A percentile compares a stretch with the other conserved stretches of the same genome.
These are phyloP conservation scores for Sebastes iracundus DNA, from an alignment of 2,797 vertebrate genomes.

Conservation along the genomic window DNA sequence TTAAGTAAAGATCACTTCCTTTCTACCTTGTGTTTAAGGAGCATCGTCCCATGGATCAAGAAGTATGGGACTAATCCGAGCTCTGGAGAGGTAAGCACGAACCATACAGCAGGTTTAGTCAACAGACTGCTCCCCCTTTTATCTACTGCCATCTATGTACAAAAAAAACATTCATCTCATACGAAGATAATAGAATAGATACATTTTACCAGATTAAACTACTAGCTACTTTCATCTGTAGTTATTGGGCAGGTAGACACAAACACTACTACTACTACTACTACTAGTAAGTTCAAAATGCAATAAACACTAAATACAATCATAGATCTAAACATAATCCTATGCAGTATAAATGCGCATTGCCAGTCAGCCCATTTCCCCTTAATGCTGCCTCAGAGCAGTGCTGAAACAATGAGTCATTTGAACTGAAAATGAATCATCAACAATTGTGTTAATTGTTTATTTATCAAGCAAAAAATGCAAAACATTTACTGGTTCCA, in stretches of 20 bases:
- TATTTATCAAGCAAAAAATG: not conserved
- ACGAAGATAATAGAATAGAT: not conserved
- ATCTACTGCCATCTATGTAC: not conserved
- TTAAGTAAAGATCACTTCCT: not conserved
- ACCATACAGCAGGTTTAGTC: not conserved
- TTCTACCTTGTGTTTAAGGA: conserved; percentile 77
- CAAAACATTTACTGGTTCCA: not conserved
- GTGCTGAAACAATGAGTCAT: not conserved
- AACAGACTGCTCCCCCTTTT: not conserved
- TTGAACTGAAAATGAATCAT: not conserved
- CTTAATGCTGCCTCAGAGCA: not conserved
- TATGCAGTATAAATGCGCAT: too few relatives aligned
- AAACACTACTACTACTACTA: not conserved
- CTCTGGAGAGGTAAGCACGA: conserved; percentile 88
- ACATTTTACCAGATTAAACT: not conserved
- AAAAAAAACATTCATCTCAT: not conserved
- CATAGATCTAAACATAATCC: not conserved
- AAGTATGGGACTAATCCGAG: conserved; percentile 94
- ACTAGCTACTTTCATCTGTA: not conserved
- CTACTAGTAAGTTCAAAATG: not conserved
- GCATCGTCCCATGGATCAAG: conserved; percentile 98
- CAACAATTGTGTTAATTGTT: not conserved
- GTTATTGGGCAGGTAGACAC: not conserved
- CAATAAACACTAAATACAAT: not conserved
- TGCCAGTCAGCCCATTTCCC: not conserved